Conservation (phyloP, 2,113 vertebrate genomes). For the Fulica atra region DNA sequence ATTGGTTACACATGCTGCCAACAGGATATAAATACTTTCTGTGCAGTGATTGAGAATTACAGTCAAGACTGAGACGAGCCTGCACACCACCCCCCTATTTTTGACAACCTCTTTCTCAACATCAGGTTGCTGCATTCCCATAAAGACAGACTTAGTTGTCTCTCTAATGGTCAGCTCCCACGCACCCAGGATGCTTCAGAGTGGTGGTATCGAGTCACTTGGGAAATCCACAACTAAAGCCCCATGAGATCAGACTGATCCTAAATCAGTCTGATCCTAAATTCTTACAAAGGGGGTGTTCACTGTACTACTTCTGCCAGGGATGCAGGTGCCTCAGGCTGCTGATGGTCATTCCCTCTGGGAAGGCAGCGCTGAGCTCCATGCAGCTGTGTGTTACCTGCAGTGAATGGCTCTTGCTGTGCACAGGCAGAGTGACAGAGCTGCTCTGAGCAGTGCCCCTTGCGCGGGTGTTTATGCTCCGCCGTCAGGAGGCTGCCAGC, state of each 20-base stretch:
- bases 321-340: background rate
- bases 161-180: background rate
- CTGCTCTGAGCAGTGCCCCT: background rate
- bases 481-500: background rate
- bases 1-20: slow-evolving; percentile 68
- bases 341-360: background rate
- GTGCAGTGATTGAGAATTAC: slow-evolving; percentile 57
- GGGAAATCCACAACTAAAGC: background rate
- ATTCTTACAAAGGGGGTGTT: background rate
- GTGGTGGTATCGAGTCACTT: background rate
- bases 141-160: background rate
- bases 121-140: background rate
- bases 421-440: background rate
- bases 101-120: background rate
- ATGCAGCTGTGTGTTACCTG: background rate
- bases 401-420: background rate
- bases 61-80: background rate
- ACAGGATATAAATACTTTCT: slow-evolving; percentile 69
- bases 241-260: background rate
- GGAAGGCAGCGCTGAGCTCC: background rate
- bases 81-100: background rate
- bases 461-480: background rate
- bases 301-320: background rate
- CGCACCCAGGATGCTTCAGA: background rate
- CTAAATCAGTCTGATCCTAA: background rate